These are phyloP conservation scores for Limnephilus rhombicus DNA, from an alignment of 2,888 invertebrate genomes.

Conservation along the genomic window DNA sequence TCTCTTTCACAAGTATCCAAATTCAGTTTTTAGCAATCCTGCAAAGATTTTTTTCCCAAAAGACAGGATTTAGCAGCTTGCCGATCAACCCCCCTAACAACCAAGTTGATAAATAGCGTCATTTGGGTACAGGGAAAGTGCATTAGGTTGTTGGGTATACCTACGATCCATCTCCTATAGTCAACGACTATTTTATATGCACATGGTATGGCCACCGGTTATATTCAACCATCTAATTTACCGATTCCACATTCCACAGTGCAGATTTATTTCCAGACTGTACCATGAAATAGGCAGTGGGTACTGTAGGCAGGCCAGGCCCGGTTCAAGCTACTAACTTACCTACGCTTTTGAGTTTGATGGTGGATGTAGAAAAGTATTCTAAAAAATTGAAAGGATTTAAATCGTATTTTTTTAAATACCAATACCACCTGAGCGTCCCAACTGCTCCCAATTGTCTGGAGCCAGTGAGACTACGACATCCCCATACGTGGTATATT, in stretches of 20 bases:
- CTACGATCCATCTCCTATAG: neutral
- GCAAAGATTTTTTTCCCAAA: neutral
- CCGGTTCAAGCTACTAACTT: neutral
- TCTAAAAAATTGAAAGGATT: neutral
- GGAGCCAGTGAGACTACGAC: too few relatives aligned
- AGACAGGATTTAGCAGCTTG: neutral
- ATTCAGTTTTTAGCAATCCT: neutral
- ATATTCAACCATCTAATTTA: conserved; percentile 37
- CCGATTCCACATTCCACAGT: neutral
- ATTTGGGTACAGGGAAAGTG: conserved; percentile 34
- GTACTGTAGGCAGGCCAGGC: neutral
- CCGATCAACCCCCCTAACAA: neutral
- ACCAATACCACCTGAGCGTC: too few relatives aligned
- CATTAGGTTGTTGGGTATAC: conserved; percentile 15
- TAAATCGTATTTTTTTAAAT: neutral
- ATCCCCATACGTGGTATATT: too few relatives aligned
- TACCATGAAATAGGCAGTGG: neutral
- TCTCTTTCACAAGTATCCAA: neutral
- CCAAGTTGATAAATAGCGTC: conserved; percentile 19
- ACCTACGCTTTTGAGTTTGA: neutral
- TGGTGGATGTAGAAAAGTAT: neutral
- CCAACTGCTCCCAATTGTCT: too few relatives aligned
- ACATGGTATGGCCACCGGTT: neutral
- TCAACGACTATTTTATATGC: neutral
- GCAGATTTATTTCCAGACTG: conserved; percentile 33